Evolutionary conservation across 2,113 vertebrate species (phyloP).

Genomic region (Zosterops hypoxanthus): DNA sequence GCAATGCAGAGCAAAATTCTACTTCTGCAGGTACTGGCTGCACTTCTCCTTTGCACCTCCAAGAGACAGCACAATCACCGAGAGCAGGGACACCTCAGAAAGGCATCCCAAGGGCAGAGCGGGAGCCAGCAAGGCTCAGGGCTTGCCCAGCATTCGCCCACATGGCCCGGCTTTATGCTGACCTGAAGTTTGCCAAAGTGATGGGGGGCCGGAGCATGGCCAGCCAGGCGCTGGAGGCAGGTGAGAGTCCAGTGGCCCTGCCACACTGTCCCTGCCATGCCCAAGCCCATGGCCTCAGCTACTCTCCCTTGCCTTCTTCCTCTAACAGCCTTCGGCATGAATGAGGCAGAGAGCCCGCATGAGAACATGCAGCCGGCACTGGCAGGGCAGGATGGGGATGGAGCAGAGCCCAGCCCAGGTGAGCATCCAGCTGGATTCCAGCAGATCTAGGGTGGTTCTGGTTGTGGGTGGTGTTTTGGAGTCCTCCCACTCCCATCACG

Average conservation of each 20-base stretch:
- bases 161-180: conserved; percentile 57
- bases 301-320: background rate
- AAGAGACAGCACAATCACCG: rapidly evolving
- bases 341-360: background rate
- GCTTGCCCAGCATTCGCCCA: background rate
- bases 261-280: rapidly evolving
- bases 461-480: background rate
- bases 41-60: background rate
- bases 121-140: background rate
- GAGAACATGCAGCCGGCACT: background rate
- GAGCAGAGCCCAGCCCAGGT: background rate
- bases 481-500: background rate
- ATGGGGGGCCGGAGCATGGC: background rate
- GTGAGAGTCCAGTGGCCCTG: background rate
- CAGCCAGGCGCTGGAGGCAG: conserved; percentile 30
- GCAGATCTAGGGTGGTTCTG: rapidly evolving
- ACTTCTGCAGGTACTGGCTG: background rate
- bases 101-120: background rate
- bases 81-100: background rate
- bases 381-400: background rate
- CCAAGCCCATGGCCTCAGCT: background rate
- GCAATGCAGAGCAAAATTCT: background rate
- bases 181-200: conserved; percentile 54
- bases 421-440: background rate
- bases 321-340: background rate